Percentiles rank a stretch among this genome's conserved stretches.
Conservation (phyloP, 37 sponge, comb jelly and placozoan species). For the Cliona cf. orientalis region DNA sequence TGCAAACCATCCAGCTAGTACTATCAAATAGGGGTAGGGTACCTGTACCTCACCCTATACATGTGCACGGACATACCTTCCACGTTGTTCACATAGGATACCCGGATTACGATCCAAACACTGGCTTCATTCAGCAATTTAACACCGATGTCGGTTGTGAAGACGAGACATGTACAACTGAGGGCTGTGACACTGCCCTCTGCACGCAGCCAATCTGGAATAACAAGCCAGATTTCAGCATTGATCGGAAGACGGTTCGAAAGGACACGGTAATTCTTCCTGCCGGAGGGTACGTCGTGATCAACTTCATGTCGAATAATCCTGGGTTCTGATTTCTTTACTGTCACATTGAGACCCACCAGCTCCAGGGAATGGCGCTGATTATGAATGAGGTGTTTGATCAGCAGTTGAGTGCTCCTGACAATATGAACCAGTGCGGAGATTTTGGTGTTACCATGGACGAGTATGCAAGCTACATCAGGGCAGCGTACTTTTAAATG, state of each 20-base stretch:
- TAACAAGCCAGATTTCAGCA: neutral
- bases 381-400: slow-evolving; percentile 28
- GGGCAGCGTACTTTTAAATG: too few relatives aligned
- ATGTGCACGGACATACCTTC: slow-evolving; percentile 43
- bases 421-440: slow-evolving; percentile 10
- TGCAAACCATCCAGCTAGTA: too few relatives aligned
- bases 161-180: neutral
- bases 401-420: neutral
- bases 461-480: too few relatives aligned
- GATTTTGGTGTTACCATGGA: too few relatives aligned
- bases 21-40: too few relatives aligned
- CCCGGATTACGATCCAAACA: slow-evolving; percentile 1
- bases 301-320: slow-evolving; percentile 62
- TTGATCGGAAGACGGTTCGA: neutral
- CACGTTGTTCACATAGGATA: slow-evolving; percentile 29
- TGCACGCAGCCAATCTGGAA: slow-evolving; percentile 5
- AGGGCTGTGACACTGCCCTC: neutral
- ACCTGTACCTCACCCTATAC: slow-evolving; percentile 41
- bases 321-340: slow-evolving; percentile 79
- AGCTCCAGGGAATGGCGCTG: slow-evolving; percentile 60
- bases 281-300: too few relatives aligned
- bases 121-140: slow-evolving; percentile 5
- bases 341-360: slow-evolving; percentile 74
- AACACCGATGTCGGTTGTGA: neutral
- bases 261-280: slow-evolving; percentile 79